A percentile compares a stretch with the other conserved stretches of the same genome.
Conservation (phyloP, 2,113 vertebrate genomes). For the Leptobrachium leishanense region DNA sequence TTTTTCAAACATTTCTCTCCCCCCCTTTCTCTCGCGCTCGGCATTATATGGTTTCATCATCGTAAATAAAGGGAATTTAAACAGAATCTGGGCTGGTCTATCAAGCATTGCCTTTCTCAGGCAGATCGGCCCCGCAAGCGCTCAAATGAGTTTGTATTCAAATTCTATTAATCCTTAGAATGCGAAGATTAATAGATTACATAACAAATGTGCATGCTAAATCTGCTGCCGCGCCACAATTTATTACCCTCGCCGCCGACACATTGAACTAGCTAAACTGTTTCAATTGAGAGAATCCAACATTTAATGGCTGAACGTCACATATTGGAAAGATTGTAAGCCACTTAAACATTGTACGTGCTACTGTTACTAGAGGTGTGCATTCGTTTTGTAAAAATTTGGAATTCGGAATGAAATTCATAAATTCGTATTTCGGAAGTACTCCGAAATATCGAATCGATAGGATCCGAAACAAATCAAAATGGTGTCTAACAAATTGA, state of each 20-base stretch:
- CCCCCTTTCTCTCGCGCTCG: conserved; percentile 1
- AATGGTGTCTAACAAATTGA: no score
- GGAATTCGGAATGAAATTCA: no score
- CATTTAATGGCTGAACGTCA: conserved; percentile 1
- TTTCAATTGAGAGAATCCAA: conserved; percentile 16
- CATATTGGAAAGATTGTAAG: not conserved
- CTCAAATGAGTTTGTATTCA: not conserved
- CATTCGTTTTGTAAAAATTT: no score
- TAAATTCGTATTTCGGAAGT: no score
- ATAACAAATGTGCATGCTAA: conserved; percentile 37
- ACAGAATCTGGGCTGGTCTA: conserved; percentile 14
- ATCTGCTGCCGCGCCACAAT: not conserved
- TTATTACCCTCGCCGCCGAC: conserved; percentile 24
- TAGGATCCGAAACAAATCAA: no score
- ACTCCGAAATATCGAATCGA: no score
- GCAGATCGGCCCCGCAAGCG: conserved; percentile 5
- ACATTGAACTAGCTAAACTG: conserved; percentile 1
- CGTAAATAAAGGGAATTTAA: conserved; percentile 27
- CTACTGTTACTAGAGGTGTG: no score
- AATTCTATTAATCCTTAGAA: conserved; percentile 36
- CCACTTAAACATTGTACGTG: no score
- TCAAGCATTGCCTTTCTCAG: not conserved
- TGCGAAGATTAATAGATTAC: conserved; percentile 33
- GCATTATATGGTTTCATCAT: conserved; percentile 15
- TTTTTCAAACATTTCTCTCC: conserved; percentile 12